Conservation (phyloP, 1,140 invertebrate species). For the Tetragonula clypearis region DNA sequence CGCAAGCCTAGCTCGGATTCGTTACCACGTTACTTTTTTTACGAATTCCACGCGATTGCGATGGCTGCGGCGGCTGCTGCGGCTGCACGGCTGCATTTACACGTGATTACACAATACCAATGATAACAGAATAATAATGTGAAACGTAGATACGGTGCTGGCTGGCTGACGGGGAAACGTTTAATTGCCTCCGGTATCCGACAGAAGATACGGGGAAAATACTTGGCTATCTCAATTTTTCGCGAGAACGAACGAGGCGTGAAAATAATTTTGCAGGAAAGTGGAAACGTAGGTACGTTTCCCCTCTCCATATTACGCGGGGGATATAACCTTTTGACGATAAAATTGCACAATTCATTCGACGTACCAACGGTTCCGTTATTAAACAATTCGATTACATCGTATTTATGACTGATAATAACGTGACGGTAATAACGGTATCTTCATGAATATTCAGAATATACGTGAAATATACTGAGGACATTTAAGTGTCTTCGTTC, state of each 20-base stretch:
- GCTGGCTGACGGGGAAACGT: not conserved
- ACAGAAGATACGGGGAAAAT: not conserved
- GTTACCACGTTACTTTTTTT: constrained; percentile 44
- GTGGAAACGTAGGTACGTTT: not conserved
- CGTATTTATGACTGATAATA: not conserved
- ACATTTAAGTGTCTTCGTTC: not conserved
- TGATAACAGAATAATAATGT: constrained; percentile 35
- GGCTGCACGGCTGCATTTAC: constrained; percentile 60
- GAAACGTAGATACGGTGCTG: constrained; percentile 11
- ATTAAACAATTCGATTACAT: not conserved
- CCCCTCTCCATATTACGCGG: too few relatives aligned
- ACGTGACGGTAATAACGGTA: not conserved
- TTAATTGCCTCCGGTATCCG: too few relatives aligned
- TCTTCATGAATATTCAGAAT: not conserved
- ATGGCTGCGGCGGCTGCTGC: constrained; percentile 56
- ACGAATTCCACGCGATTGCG: constrained; percentile 44
- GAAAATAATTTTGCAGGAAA: not conserved
- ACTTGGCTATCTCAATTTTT: not conserved
- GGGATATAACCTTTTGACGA: not conserved
- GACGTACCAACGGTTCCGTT: not conserved
- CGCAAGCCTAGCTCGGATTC: constrained; percentile 49
- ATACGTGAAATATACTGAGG: not conserved
- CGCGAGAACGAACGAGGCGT: not conserved
- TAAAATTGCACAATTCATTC: not conserved
- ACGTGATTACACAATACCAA: constrained; percentile 43